Evolutionary conservation across 2,888 invertebrate genomes (phyloP).

Genomic region (Bursaphelenchus okinawaensis): DNA sequence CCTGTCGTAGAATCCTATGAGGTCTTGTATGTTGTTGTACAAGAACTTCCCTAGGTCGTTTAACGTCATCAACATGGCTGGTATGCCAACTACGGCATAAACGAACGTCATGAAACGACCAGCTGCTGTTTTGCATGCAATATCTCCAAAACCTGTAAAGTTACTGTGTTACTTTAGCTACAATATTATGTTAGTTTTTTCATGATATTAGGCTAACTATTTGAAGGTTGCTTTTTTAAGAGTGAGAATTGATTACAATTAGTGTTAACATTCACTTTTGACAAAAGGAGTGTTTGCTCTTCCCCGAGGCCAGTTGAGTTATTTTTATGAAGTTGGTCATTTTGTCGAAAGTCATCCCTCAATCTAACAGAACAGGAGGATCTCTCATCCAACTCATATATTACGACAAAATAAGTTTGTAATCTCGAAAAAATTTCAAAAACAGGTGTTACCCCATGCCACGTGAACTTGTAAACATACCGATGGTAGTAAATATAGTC

Average conservation of each 20-base stretch:
- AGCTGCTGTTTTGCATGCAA: slow-evolving; percentile 77
- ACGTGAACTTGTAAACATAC: slow-evolving; percentile 18
- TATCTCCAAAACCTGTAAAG: slow-evolving; percentile 89
- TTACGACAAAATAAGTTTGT: not conserved
- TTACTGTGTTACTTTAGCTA: no score
- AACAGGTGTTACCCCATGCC: not conserved
- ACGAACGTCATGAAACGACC: slow-evolving; percentile 82
- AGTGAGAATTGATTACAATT: no score
- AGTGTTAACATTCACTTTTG: no score
- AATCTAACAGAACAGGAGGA: not conserved
- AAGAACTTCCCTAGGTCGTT: slow-evolving; percentile 73
- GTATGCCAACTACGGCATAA: slow-evolving; percentile 79
- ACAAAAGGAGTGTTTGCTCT: no score
- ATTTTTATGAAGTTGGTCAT: slow-evolving; percentile 4
- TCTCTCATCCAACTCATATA: not conserved
- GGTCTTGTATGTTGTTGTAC: slow-evolving; percentile 50
- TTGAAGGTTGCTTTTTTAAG: no score
- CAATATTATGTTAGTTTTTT: no score
- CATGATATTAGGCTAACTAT: no score
- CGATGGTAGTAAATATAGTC: slow-evolving; percentile 55
- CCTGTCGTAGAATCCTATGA: slow-evolving; percentile 16
- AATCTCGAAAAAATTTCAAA: not conserved
- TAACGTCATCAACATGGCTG: slow-evolving; percentile 83
- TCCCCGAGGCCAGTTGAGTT: no score
- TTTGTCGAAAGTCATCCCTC: not conserved